phyloP scores from a whole-genome alignment of 1,140 invertebrate species.

The Saccostrea glomerata region DNA sequence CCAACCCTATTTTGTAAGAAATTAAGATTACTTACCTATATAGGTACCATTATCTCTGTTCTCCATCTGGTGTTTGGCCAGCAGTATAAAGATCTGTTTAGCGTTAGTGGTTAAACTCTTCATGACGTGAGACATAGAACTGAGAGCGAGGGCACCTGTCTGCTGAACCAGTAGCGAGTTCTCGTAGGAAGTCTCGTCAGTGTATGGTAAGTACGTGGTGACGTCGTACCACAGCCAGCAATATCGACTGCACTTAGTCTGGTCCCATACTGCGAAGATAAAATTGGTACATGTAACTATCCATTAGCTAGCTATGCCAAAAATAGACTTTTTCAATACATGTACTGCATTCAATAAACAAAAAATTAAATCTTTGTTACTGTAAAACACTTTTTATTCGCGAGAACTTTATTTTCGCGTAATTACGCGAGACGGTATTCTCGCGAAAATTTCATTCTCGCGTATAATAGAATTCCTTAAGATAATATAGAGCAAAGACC shows the following conservation, averaged over 20 bases:
- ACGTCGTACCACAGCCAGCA: slow-evolving; percentile 93
- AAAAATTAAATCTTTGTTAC: too few species aligned
- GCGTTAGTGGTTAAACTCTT: slow-evolving; percentile 92
- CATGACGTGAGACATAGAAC: slow-evolving; percentile 93
- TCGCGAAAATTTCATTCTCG: too few species aligned
- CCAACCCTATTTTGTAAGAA: neutral
- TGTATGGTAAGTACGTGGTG: slow-evolving; percentile 90
- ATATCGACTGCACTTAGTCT: slow-evolving; percentile 88
- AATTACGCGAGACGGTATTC: too few species aligned
- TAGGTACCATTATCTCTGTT: slow-evolving; percentile 86
- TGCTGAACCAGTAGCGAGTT: slow-evolving; percentile 90
- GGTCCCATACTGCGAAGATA: slow-evolving; percentile 90
- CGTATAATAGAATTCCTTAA: too few species aligned
- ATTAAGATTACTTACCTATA: slow-evolving; percentile 82
- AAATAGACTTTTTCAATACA: too few species aligned
- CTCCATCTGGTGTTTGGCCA: slow-evolving; percentile 88
- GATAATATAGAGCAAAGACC: too few species aligned
- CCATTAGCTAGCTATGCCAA: too few species aligned
- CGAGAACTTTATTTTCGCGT: too few species aligned
- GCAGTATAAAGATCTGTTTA: slow-evolving; percentile 90
- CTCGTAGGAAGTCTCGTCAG: slow-evolving; percentile 92
- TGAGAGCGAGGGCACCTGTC: slow-evolving; percentile 88
- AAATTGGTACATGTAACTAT: neutral
- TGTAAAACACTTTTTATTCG: too few species aligned
- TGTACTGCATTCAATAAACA: too few species aligned